A percentile compares a stretch with the other conserved stretches of the same genome.
These are phyloP conservation scores for Callorhinus ursinus DNA, from an alignment of 2,113 vertebrate species.

Conservation along the genomic window DNA sequence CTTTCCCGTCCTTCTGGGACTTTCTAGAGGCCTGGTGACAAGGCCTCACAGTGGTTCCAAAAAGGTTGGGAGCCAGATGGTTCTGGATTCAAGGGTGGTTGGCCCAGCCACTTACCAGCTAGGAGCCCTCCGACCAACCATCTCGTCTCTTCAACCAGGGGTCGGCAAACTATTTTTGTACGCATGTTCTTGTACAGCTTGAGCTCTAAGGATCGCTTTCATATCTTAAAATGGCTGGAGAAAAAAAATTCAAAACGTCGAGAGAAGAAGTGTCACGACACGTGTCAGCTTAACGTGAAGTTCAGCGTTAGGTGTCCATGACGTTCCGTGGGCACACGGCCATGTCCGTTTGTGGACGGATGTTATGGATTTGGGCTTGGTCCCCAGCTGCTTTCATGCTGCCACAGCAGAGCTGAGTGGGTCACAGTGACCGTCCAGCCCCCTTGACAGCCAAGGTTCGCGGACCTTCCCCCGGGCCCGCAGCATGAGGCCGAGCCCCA, in stretches of 20 bases:
- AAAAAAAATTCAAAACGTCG: rapidly evolving
- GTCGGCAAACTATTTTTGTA: not conserved
- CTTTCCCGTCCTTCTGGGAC: not conserved
- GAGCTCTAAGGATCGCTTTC: not conserved
- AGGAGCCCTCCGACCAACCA: not conserved
- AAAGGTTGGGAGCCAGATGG: not conserved
- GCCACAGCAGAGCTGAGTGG: not conserved
- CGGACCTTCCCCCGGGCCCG: not conserved
- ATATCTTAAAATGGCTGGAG: not conserved
- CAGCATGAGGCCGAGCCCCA: not conserved
- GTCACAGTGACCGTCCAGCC: not conserved
- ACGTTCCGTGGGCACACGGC: rapidly evolving
- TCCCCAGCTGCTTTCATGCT: not conserved
- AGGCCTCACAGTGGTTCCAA: not conserved
- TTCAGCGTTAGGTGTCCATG: rapidly evolving
- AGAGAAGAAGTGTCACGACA: not conserved
- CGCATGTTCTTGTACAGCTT: not conserved
- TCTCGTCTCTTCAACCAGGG: not conserved
- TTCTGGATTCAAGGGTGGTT: not conserved
- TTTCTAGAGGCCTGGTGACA: not conserved
- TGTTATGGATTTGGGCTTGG: too few species aligned
- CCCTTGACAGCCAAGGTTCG: not conserved
- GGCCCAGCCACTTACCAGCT: not conserved
- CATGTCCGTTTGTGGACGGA: rapidly evolving
- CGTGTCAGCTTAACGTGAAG: rapidly evolving